phyloP scores from a whole-genome alignment of 1,140 invertebrate species.

The roundworm (Caenorhabditis elegans) region WBcel235 BX284603.4:13732501-13733000 shows the following conservation, averaged over 20 bases:
- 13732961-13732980: not conserved
- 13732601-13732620: too few relatives aligned
- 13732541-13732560: too few relatives aligned
- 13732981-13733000: not conserved
- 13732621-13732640: too few relatives aligned
- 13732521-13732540: too few relatives aligned
- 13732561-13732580: too few relatives aligned
- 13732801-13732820: not conserved
- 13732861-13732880: constrained; percentile 1
- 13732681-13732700: too few relatives aligned
- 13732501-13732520: too few relatives aligned
- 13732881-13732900: constrained; percentile 28
- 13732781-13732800: not conserved
- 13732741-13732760: not conserved
- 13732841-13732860: not conserved
- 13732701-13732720: not conserved
- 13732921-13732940: not conserved
- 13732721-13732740: too few relatives aligned
- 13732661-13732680: too few relatives aligned
- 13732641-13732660: too few relatives aligned
- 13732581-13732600: too few relatives aligned
- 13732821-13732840: not conserved
- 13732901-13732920: not conserved
- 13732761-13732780: too few relatives aligned
- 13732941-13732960: constrained; percentile 32